These are phyloP conservation scores for Drosophila paranaensis DNA, from an alignment of 2,888 invertebrate genomes.

Conservation along the genomic window DNA sequence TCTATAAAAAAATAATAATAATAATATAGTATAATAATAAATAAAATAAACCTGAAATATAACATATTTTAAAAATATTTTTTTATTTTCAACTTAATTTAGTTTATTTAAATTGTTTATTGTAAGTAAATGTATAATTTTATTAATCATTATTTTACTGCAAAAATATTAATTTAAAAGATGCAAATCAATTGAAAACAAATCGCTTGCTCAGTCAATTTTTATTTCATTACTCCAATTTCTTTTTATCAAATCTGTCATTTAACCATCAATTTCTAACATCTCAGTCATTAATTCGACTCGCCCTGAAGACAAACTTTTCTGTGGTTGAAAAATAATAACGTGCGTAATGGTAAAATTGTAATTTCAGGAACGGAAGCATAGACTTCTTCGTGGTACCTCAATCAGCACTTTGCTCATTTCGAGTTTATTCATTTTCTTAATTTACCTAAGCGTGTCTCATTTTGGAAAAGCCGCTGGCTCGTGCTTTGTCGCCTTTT, in stretches of 20 bases:
- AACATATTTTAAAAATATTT: too few species aligned
- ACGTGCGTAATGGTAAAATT: constrained; percentile 84
- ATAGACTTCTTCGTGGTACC: constrained; percentile 18
- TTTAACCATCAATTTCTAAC: constrained; percentile 24
- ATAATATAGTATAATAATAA: too few species aligned
- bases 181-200: too few species aligned
- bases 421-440: constrained; percentile 61
- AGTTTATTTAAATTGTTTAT: too few species aligned
- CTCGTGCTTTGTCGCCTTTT: constrained; percentile 51
- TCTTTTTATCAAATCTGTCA: constrained; percentile 29
- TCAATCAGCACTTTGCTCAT: constrained; percentile 53
- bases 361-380: constrained; percentile 80
- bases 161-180: too few species aligned
- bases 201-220: background rate
- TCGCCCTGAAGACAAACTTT: constrained; percentile 11
- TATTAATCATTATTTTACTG: too few species aligned
- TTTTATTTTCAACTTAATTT: too few species aligned
- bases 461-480: constrained; percentile 63
- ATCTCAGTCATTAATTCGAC: constrained; percentile 29
- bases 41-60: too few species aligned
- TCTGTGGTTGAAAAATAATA: constrained; percentile 77
- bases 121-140: too few species aligned
- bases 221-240: background rate
- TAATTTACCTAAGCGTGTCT: constrained; percentile 72
- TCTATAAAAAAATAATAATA: too few species aligned